Conservation (phyloP, 2,113 vertebrate species). For the Pterophyllum scalare region DNA sequence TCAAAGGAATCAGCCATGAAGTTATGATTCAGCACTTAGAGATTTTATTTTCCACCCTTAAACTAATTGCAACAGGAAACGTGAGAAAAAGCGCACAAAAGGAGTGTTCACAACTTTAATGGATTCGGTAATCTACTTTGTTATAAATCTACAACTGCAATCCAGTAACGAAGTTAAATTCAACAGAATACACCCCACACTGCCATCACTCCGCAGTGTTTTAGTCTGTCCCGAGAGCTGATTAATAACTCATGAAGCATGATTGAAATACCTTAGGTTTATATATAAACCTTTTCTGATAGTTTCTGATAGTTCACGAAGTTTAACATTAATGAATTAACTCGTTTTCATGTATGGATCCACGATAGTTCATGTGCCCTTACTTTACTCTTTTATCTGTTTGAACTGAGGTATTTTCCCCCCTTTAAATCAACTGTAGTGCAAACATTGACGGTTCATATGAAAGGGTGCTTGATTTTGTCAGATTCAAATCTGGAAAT, state of each 20-base stretch:
- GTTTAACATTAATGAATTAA: not conserved
- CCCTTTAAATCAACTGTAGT: not conserved
- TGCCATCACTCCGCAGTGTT: fast-evolving
- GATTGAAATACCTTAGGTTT: not conserved
- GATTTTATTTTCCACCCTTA: no score
- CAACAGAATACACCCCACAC: fast-evolving
- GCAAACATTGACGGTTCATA: not conserved
- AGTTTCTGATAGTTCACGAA: no score
- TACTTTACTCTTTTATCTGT: not conserved
- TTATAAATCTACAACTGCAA: not conserved
- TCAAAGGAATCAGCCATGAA: not conserved
- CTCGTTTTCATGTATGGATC: not conserved
- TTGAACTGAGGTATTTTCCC: not conserved
- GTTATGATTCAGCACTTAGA: not conserved
- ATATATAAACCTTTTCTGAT: no score
- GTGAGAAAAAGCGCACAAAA: not conserved
- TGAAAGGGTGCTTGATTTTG: not conserved
- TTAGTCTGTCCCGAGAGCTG: not conserved
- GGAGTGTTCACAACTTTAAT: not conserved
- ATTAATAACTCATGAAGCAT: not conserved
- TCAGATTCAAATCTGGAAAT: not conserved
- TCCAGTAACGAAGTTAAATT: not conserved
- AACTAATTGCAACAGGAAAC: not conserved
- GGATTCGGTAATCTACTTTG: not conserved
- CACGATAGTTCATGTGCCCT: not conserved